Conservation (phyloP, 2,888 invertebrate species). For the Griposia aprilina region DNA sequence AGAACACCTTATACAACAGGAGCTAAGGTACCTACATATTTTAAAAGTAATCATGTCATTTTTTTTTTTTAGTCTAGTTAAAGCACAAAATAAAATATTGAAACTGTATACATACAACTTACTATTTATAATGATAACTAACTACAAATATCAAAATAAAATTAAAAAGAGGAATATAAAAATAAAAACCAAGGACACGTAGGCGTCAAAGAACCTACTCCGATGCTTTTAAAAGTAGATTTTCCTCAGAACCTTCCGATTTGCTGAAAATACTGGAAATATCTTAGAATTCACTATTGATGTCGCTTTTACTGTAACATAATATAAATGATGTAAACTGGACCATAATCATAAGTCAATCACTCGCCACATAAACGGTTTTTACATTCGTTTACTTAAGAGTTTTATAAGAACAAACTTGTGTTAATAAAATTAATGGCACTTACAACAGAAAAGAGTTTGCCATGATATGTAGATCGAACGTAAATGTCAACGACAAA, state of each 20-base stretch:
- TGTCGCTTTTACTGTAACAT: conserved; percentile 21
- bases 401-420: conserved; percentile 48
- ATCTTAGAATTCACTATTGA: background rate
- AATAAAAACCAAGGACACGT: background rate
- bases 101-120: background rate
- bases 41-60: too few species aligned
- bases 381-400: conserved; percentile 50
- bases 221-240: background rate
- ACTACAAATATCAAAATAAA: background rate
- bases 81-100: background rate
- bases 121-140: background rate
- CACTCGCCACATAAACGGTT: conserved; percentile 55
- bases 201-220: background rate
- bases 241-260: background rate
- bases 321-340: conserved; percentile 43
- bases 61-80: too few species aligned
- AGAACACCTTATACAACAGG: too few species aligned
- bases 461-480: conserved; percentile 19
- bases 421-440: conserved; percentile 48
- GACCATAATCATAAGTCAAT: conserved; percentile 63
- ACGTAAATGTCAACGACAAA: conserved; percentile 46
- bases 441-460: conserved; percentile 37
- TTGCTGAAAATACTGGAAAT: background rate
- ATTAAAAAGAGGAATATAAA: too few species aligned
- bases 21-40: too few species aligned